Base-by-base conservation (phyloP, 2,113 vertebrate genomes). In the Epinephelus moara region DNA sequence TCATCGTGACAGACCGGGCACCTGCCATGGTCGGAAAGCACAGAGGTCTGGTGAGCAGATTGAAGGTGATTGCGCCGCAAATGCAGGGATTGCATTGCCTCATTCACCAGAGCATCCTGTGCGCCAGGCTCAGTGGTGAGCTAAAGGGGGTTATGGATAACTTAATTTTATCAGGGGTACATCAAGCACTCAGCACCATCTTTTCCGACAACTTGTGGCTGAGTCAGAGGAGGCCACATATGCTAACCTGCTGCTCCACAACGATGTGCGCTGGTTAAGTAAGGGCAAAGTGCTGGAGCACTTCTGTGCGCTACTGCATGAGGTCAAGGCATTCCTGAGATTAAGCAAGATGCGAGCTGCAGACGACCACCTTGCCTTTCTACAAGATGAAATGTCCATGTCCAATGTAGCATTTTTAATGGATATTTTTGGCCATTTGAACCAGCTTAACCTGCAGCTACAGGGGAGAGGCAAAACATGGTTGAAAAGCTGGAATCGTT, bases 31-130 rank as follows among this genome's bases (percentile, higher is more conserved):
- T 45, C 0, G 40, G 19, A 23, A 15, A 25, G 1, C 62, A 66
- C 21, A 63, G 33, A 63, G 61, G 61, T 63, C 61, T 63, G 61
- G 33, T 63, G 19, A 63, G 30, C 59, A 61, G 59, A 4, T 10
- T 30, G 25, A 61, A 61, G 3, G 14, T 33, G 3, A 5, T 33
- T 6, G 15, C 2, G 0, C 4, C 59, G 25, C 14, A 61, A 61
- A 61, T 33, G 14, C 59, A 63, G 1, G 18, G 30, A n/a, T 4
- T 63, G 18, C 33, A 63, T 5, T 63, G 61, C 33, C 33, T 40
- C 33, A 63, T 63, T 4, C 33, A 63, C 33, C 33, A 63, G 6
- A 61, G 33, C 33, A 18, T 62, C 27, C 27, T 37, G 6, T 62
- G 60, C 6, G 17, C 30, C 60, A 62, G 30, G 18, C 17, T 62